These are phyloP conservation scores for Anguilla obscura DNA, from an alignment of 2,797 vertebrate genomes.

Conservation along the genomic window DNA sequence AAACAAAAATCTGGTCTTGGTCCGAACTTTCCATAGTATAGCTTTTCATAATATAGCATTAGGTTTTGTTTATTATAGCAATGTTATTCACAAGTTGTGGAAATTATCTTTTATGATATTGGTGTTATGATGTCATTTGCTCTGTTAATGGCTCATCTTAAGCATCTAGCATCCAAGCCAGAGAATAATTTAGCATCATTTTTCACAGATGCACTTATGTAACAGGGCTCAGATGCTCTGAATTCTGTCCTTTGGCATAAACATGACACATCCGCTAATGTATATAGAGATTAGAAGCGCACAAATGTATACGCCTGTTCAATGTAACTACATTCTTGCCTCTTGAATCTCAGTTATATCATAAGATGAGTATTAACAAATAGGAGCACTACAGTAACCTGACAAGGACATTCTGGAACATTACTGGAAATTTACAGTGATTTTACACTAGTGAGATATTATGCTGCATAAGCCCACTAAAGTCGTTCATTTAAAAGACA, in stretches of 20 bases:
- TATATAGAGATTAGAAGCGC: neutral
- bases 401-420: too few species aligned
- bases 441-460: neutral
- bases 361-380: neutral
- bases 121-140: neutral
- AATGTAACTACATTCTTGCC: neutral
- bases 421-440: neutral
- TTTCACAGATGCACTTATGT: slow-evolving; percentile 1
- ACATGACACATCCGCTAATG: neutral
- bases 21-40: neutral
- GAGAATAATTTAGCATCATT: neutral
- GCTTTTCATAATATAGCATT: neutral
- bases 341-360: neutral
- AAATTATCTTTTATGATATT: neutral
- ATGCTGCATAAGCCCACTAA: neutral
- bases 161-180: neutral
- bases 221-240: neutral
- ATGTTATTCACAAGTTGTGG: neutral
- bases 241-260: neutral
- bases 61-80: neutral
- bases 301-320: neutral
- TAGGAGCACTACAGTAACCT: neutral
- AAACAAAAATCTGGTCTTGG: neutral
- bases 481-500: neutral
- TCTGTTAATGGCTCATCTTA: neutral